Conservation (phyloP, 2,113 vertebrate species). For the Rutilus rutilus region DNA sequence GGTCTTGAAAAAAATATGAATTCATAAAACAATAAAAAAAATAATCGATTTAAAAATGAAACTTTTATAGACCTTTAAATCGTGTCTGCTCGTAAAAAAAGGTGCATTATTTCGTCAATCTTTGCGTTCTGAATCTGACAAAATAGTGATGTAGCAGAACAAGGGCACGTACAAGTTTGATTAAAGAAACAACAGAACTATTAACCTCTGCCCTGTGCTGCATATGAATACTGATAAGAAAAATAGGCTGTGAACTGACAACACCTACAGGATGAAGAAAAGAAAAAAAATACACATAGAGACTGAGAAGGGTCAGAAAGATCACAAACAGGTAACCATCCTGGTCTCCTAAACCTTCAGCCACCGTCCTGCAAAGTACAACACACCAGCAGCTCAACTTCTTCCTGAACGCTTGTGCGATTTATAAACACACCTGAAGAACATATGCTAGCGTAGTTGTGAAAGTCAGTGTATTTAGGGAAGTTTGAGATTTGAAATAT, state of each 20-base stretch:
- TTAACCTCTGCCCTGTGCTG: slow-evolving; percentile 42
- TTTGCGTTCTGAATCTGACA: background rate
- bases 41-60: background rate
- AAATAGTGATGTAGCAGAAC: background rate
- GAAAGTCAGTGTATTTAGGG: background rate
- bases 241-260: background rate
- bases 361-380: slow-evolving; percentile 6
- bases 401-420: background rate
- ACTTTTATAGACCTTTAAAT: background rate
- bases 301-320: background rate
- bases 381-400: background rate
- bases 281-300: background rate
- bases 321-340: slow-evolving; percentile 8
- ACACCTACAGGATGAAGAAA: background rate
- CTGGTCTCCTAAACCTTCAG: background rate
- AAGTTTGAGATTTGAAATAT: background rate
- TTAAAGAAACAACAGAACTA: slow-evolving; percentile 32
- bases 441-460: background rate
- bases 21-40: background rate
- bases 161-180: background rate
- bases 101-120: background rate
- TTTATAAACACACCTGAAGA: slow-evolving; percentile 5
- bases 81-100: background rate
- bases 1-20: background rate
- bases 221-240: slow-evolving; percentile 38